Conservation (phyloP, 2,113 vertebrate genomes). For the Empidonax traillii region DNA sequence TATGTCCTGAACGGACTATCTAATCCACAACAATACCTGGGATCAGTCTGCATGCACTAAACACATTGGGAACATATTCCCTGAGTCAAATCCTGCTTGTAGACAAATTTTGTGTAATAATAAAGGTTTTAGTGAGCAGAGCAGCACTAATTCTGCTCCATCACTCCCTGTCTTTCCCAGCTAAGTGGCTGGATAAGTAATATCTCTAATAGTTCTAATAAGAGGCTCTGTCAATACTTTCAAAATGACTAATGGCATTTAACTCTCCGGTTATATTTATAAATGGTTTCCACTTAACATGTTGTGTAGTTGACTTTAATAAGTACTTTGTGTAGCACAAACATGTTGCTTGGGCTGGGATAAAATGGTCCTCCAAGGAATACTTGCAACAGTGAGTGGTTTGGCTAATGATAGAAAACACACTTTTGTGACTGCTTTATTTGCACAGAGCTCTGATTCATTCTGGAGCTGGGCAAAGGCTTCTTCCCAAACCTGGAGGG, state of each 20-base stretch:
- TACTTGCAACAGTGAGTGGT: slow-evolving; percentile 4
- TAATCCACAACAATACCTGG: background rate
- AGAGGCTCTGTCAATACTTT: slow-evolving; percentile 12
- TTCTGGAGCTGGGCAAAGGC: background rate
- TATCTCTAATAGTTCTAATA: background rate
- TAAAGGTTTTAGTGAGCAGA: background rate
- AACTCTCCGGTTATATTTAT: slow-evolving; percentile 1
- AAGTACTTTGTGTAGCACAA: background rate
- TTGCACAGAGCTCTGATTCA: slow-evolving; percentile 7
- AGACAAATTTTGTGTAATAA: background rate
- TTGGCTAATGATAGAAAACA: slow-evolving; percentile 50
- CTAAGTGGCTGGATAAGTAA: background rate
- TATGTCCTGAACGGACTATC: background rate
- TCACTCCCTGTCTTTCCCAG: background rate
- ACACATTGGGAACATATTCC: accelerated
- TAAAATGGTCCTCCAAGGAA: slow-evolving; percentile 34
- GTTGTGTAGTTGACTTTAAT: slow-evolving; percentile 7
- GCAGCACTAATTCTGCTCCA: background rate
- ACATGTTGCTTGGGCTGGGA: background rate
- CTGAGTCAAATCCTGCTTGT: background rate
- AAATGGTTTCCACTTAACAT: slow-evolving; percentile 24
- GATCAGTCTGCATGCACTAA: background rate
- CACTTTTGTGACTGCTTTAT: background rate
- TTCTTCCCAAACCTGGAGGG: background rate
- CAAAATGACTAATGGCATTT: background rate